Conservation (phyloP, 2,888 invertebrate genomes). For the Eristalinus sepulchralis region DNA sequence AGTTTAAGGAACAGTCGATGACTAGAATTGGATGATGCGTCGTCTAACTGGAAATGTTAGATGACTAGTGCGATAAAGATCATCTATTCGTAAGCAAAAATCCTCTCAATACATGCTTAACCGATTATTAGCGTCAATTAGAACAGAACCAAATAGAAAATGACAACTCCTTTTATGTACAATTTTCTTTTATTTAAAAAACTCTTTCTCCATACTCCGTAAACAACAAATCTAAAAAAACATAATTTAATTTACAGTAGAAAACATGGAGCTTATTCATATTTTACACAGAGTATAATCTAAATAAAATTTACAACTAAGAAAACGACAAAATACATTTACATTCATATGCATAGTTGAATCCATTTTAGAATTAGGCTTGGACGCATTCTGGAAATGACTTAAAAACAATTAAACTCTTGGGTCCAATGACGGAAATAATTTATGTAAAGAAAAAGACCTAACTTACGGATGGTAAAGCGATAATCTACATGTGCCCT, state of each 20-base stretch:
- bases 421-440: conserved; percentile 16
- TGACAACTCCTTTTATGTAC: not conserved
- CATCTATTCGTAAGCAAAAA: no score
- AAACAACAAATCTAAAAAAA: conserved; percentile 58
- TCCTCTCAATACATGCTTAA: no score
- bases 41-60: no score
- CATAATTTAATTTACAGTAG: conserved; percentile 27
- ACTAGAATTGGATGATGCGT: no score
- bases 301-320: conserved; percentile 13
- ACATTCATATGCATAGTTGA: not conserved
- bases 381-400: not conserved
- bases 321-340: not conserved
- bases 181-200: conserved; percentile 32
- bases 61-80: no score
- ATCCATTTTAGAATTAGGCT: not conserved
- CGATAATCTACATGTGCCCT: conserved; percentile 10
- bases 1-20: no score
- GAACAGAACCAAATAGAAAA: not conserved
- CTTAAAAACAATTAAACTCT: not conserved
- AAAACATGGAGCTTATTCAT: conserved; percentile 31
- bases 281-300: conserved; percentile 23
- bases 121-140: no score
- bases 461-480: conserved; percentile 15
- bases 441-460: conserved; percentile 17
- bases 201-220: conserved; percentile 40